Base-by-base conservation (phyloP, 1,140 invertebrate species). In the Odontomachus brunneus region DNA sequence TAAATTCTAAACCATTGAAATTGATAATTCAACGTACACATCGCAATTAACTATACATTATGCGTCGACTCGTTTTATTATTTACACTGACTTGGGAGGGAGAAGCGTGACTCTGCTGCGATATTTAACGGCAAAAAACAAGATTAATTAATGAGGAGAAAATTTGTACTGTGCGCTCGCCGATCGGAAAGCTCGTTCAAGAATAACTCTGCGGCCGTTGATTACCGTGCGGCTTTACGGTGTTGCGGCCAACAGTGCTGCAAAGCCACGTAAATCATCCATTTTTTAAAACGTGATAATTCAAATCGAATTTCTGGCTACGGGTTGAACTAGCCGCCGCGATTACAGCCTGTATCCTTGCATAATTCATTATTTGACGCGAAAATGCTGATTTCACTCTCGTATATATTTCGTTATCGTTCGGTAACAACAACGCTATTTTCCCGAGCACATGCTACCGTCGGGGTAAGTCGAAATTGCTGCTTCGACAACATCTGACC, bases 331-430 rank as follows among this genome's bases (percentile, higher is more conserved):
- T 71, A 14, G 65, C 33, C 57, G 44, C 57, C 14, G 51, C 65
- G 49, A 71, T 80, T 80, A 69, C 75, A 71, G 57, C 33, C 53
- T 19, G n/a, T 65, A 24, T 48, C 24, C 24, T 44, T 80, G 75
- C 69, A 80, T 80, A 80, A 80, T 71, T 69, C 65, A 80, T 80
- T n/a, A 38, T 29, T 80, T 48, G 14, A 57, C 24, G 4, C n/a
- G n/a, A n/a, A n/a, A n/a, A n/a, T 24, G 57, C 7, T 51, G 38
- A 24, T 71, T 65, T 59, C 57, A 57, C 51, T 33, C 75, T 57
- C 57, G 48, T 71, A 80, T 59, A 51, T 59, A 71, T 80, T 55
- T 24, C 12, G 19, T 66, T 76, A 55, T 22, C 51, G 57, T 80
- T 80, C 48, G 67, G 33, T 44, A 71, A 69, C 38, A 24, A 80